Evolutionary conservation across 2,888 invertebrate species (phyloP).

Genomic region (Salpingus planirostris): DNA sequence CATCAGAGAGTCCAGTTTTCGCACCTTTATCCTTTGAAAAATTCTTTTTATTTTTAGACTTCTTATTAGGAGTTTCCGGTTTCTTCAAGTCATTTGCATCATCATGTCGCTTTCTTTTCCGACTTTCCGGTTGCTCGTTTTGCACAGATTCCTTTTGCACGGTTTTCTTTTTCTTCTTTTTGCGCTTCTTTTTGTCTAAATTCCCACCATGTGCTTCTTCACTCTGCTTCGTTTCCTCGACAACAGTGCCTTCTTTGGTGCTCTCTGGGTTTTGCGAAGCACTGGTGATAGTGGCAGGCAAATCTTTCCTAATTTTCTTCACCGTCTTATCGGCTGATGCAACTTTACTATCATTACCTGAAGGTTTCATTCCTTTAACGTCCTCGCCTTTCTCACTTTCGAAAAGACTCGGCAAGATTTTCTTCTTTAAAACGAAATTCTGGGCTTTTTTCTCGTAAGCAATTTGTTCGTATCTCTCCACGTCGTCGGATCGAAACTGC

Average conservation of each 20-base stretch:
- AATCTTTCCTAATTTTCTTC: too few relatives aligned
- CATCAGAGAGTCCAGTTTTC: constrained; percentile 54
- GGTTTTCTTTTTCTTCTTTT: constrained; percentile 6
- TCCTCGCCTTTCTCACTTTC: constrained; percentile 31
- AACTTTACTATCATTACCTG: too few relatives aligned
- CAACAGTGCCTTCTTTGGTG: not conserved
- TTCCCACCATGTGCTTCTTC: not conserved
- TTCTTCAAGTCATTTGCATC: not conserved
- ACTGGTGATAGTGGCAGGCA: too few relatives aligned
- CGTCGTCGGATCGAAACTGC: constrained; percentile 65
- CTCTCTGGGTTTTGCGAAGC: not conserved
- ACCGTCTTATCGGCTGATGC: too few relatives aligned
- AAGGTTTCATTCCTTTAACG: too few relatives aligned
- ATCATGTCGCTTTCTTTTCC: not conserved
- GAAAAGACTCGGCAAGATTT: constrained; percentile 71
- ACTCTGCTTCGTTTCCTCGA: not conserved
- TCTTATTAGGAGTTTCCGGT: not conserved
- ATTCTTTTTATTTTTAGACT: not conserved
- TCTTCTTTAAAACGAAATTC: constrained; percentile 66
- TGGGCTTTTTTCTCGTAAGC: constrained; percentile 65
- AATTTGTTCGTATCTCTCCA: constrained; percentile 71
- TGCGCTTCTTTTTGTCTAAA: constrained; percentile 10
- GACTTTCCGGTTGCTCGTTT: not conserved
- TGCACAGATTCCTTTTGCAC: not conserved
- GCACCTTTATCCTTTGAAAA: not conserved